Base-by-base conservation (phyloP, 2,113 vertebrate genomes). In the Ptilorrhoa leucosticta region DNA sequence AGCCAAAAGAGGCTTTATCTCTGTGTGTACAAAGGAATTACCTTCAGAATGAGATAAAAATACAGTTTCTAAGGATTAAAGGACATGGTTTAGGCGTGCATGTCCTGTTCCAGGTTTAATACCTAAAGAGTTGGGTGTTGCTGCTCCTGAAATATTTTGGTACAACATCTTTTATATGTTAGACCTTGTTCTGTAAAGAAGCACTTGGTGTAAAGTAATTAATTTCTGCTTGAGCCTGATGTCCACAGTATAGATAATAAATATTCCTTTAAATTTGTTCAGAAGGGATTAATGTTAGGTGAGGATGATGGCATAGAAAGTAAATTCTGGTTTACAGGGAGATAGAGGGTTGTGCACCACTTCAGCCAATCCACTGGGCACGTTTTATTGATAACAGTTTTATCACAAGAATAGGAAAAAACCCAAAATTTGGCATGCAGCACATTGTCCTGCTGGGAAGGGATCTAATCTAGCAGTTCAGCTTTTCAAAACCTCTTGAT, bases 31-130 rank as follows among this genome's bases (percentile, higher is more conserved):
- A 93, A 91, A 91, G 82, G 81, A 88, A 82, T 85, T 83, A 35
- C 54, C 71, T 81, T 94, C 63, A 69, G 71, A 91, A 82, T 42
- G 50, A 93, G 76, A 79, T 79, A 83, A 71, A 78, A 96, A 68
- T 79, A 33, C 6, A 60, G 30, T 87, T 96, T 87, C 90, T 95
- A 64, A 77, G 79, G 69, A 84, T 93, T 95, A 72, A 88, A 79
- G 88, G 57, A 27, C 44, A 47, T 1, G 0, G 6, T 77, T 80
- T 69, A 84, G 57, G 57, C 3, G 2, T 78, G 26, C 6, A 6
- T 39, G 39, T 72, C 54, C 79, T 77, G 37, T 89, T 95, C 20
- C 63, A 80, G 30, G 42, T 91, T 95, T 93, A 75, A 96, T 90
- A 53, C 11, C 28, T 72, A 15, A 83, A 83, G 64, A 76, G 31